Conservation (phyloP, 2,888 invertebrate genomes). For the Druceiella hillmani region DNA sequence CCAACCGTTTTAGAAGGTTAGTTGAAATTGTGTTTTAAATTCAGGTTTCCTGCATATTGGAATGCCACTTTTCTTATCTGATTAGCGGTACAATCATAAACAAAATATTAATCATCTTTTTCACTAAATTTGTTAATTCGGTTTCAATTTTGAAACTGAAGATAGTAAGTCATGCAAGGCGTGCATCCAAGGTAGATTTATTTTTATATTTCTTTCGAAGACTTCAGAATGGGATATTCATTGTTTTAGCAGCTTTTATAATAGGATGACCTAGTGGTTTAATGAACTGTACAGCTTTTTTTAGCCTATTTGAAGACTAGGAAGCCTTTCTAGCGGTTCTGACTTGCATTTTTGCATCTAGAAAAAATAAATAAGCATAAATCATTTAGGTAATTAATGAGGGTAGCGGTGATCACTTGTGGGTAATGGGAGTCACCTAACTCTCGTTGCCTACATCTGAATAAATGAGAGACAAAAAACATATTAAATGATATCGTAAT, state of each 20-base stretch:
- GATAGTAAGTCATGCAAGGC: slow-evolving; percentile 22
- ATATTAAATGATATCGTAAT: too few species aligned
- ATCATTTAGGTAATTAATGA: too few species aligned
- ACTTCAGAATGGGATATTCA: slow-evolving; percentile 22
- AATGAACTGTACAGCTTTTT: slow-evolving; percentile 15
- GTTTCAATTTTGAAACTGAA: slow-evolving; percentile 22
- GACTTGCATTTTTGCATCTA: slow-evolving; percentile 13
- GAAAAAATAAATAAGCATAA: too few species aligned
- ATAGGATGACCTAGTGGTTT: slow-evolving; percentile 16
- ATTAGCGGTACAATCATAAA: slow-evolving; percentile 2
- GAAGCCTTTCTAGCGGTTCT: slow-evolving; percentile 17
- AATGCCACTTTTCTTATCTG: slow-evolving; percentile 3
- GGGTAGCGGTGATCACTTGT: too few species aligned
- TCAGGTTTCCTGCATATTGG: neutral
- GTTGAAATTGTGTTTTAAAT: neutral
- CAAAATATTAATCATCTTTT: slow-evolving; percentile 14
- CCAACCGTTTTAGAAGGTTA: neutral
- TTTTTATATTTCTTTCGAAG: slow-evolving; percentile 22
- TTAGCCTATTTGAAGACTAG: slow-evolving; percentile 18
- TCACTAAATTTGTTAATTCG: slow-evolving; percentile 19
- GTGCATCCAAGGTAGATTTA: slow-evolving; percentile 21
- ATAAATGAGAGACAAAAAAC: too few species aligned
- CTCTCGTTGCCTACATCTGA: too few species aligned
- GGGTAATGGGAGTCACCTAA: too few species aligned
- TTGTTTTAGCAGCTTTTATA: slow-evolving; percentile 22